Percentiles rank a stretch among this genome's conserved stretches.
phyloP scores from a whole-genome alignment of 2,113 vertebrate species.

The Numida meleagris region DNA sequence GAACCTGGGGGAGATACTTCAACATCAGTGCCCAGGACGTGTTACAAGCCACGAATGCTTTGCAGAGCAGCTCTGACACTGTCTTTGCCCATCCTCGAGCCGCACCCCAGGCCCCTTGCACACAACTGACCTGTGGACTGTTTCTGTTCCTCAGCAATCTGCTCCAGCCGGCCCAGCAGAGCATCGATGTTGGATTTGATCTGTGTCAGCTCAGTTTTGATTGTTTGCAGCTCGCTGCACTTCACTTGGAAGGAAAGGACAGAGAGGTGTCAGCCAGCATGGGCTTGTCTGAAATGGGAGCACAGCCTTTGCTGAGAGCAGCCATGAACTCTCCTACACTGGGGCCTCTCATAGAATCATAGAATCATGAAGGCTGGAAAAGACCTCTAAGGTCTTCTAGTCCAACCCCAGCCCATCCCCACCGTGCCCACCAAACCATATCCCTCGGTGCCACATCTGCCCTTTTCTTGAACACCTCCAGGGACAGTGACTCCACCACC shows the following conservation, averaged over 20 bases:
- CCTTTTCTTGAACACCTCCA: no score
- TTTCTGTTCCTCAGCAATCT: slow-evolving; percentile 89
- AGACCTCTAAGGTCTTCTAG: no score
- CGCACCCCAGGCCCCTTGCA: rapidly evolving
- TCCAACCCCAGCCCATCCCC: no score
- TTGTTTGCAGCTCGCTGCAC: slow-evolving; percentile 88
- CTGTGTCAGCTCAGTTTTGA: slow-evolving; percentile 93
- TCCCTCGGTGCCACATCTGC: no score
- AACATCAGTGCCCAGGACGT: not conserved
- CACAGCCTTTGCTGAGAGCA: not conserved
- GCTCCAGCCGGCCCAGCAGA: slow-evolving; percentile 90
- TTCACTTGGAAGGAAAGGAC: slow-evolving; percentile 77
- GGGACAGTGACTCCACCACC: no score
- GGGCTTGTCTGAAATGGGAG: not conserved
- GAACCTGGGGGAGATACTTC: not conserved
- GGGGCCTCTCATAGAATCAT: not conserved
- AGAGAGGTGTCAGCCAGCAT: not conserved
- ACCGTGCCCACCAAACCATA: no score
- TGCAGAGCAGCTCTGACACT: not conserved
- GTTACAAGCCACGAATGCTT: rapidly evolving
- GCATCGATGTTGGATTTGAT: slow-evolving; percentile 95
- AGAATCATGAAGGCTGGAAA: no score
- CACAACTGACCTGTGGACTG: slow-evolving; percentile 75
- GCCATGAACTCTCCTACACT: not conserved
- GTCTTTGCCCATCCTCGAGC: not conserved